Percentiles rank a stretch among this genome's conserved stretches.
Evolutionary conservation across 2,113 vertebrate species (phyloP).

Genomic region (human): GRCh38 chr7:12861001-12861500

Average conservation of each 20-base stretch:
- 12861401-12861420: slow-evolving; percentile 67
- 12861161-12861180: slow-evolving; percentile 63
- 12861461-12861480: slow-evolving; percentile 27
- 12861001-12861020: slow-evolving; percentile 14
- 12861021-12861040: slow-evolving; percentile 48
- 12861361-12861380: slow-evolving; percentile 71
- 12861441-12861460: slow-evolving; percentile 55
- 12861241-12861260: slow-evolving; percentile 80
- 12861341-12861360: slow-evolving; percentile 79
- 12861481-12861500: not conserved
- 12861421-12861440: slow-evolving; percentile 75
- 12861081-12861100: slow-evolving; percentile 71
- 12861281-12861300: slow-evolving; percentile 73
- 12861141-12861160: slow-evolving; percentile 71
- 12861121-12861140: slow-evolving; percentile 81
- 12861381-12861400: slow-evolving; percentile 81
- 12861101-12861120: slow-evolving; percentile 79
- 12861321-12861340: slow-evolving; percentile 71
- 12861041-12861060: slow-evolving; percentile 65
- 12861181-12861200: slow-evolving; percentile 72
- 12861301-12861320: slow-evolving; percentile 84
- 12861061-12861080: slow-evolving; percentile 77
- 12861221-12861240: slow-evolving; percentile 60
- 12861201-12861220: slow-evolving; percentile 74
- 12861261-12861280: slow-evolving; percentile 78